Conservation (phyloP, 2,797 vertebrate species). For the Eidolon dupreanum region DNA sequence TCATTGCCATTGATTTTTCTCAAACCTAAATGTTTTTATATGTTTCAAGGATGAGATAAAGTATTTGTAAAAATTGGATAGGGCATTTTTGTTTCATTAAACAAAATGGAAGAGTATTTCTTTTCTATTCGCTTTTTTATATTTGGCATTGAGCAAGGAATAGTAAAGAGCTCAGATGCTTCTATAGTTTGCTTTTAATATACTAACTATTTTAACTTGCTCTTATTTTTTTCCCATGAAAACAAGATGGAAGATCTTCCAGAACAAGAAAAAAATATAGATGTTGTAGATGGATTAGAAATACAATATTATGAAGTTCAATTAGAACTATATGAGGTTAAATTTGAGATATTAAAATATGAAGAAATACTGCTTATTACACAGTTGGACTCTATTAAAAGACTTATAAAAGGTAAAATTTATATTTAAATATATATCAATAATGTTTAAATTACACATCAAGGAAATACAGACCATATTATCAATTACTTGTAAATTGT, state of each 20-base stretch:
- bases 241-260: slow-evolving; percentile 89
- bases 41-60: slow-evolving; percentile 2
- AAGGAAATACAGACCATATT: background rate
- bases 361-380: slow-evolving; percentile 94
- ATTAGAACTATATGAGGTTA: slow-evolving; percentile 93
- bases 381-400: slow-evolving; percentile 91
- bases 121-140: background rate
- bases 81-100: slow-evolving; percentile 11
- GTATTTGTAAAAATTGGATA: background rate
- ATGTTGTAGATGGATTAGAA: slow-evolving; percentile 91
- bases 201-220: slow-evolving; percentile 50
- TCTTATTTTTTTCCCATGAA: slow-evolving; percentile 52
- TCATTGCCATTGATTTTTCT: background rate
- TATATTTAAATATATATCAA: slow-evolving; percentile 16
- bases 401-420: slow-evolving; percentile 94
- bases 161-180: background rate
- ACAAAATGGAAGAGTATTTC: background rate
- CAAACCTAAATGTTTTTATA: background rate
- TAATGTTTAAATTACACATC: background rate
- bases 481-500: background rate
- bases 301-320: slow-evolving; percentile 95
- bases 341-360: slow-evolving; percentile 94
- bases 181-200: background rate
- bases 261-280: slow-evolving; percentile 79
- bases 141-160: background rate